phyloP scores from a whole-genome alignment of 2,888 invertebrate genomes.

The Andricus curvator region DNA sequence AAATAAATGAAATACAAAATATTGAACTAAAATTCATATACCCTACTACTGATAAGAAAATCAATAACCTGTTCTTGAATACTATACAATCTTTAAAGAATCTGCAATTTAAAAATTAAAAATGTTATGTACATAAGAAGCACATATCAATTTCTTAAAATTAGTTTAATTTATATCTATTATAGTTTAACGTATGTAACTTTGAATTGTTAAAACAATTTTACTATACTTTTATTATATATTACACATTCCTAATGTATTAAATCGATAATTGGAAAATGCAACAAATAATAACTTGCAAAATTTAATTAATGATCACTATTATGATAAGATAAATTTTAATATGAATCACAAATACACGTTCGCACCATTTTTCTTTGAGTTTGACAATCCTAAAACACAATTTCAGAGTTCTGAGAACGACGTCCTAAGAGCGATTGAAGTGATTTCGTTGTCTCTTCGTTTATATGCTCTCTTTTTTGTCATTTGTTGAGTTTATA shows the following conservation, averaged over 20 bases:
- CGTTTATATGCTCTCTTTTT: conserved; percentile 62
- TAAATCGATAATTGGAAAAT: too few species aligned
- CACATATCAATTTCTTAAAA: background rate
- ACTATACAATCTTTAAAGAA: too few species aligned
- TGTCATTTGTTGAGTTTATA: conserved; percentile 38
- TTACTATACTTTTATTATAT: background rate
- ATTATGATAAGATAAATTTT: background rate
- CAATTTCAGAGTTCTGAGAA: conserved; percentile 17
- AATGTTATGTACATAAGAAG: too few species aligned
- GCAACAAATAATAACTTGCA: too few species aligned
- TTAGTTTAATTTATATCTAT: background rate
- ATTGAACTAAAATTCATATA: too few species aligned
- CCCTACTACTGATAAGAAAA: too few species aligned
- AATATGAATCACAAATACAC: background rate
- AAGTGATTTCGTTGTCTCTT: conserved; percentile 44
- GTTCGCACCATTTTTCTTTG: conserved; percentile 4
- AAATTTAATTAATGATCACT: background rate
- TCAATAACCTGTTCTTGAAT: too few species aligned
- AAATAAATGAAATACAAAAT: too few species aligned
- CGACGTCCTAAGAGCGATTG: conserved; percentile 49
- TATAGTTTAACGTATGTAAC: background rate
- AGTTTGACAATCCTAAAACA: background rate
- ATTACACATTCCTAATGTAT: background rate
- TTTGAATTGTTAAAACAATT: background rate
- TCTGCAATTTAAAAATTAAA: too few species aligned